phyloP scores from a whole-genome alignment of 2,888 invertebrate genomes.

The Eilema depressum region DNA sequence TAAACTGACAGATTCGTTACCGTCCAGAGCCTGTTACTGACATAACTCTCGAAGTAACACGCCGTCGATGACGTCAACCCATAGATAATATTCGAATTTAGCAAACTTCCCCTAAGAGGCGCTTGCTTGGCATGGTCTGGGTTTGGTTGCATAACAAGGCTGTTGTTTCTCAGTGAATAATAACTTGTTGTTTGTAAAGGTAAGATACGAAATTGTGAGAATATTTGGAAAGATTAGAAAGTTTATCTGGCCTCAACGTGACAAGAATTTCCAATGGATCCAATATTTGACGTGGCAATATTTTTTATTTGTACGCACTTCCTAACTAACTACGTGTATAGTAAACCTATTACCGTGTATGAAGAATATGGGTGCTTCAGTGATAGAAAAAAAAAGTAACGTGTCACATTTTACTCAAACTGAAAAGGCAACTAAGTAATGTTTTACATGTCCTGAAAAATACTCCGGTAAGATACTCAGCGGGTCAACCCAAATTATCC shows the following conservation, averaged over 20 bases:
- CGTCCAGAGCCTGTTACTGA: conserved; percentile 52
- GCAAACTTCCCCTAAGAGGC: background rate
- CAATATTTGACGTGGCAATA: too few species aligned
- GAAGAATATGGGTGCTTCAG: too few species aligned
- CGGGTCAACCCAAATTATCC: background rate
- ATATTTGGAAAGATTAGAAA: background rate
- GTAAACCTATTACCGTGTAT: too few species aligned
- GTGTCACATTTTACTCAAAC: too few species aligned
- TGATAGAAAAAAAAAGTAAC: too few species aligned
- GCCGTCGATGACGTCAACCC: conserved; percentile 52
- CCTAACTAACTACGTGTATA: too few species aligned
- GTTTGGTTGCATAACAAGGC: background rate
- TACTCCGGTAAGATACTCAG: background rate
- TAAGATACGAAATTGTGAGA: background rate
- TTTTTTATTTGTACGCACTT: too few species aligned
- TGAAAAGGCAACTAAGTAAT: too few species aligned
- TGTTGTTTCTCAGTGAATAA: background rate
- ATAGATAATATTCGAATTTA: conserved; percentile 23
- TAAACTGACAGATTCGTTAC: conserved; percentile 54
- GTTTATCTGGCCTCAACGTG: background rate
- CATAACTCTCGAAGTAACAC: conserved; percentile 51
- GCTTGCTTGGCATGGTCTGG: background rate
- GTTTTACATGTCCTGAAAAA: background rate
- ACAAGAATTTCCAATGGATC: too few species aligned
- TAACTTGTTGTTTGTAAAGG: background rate